Base-by-base conservation (phyloP, 2,888 invertebrate species). In the Ferrisia virgata region DNA sequence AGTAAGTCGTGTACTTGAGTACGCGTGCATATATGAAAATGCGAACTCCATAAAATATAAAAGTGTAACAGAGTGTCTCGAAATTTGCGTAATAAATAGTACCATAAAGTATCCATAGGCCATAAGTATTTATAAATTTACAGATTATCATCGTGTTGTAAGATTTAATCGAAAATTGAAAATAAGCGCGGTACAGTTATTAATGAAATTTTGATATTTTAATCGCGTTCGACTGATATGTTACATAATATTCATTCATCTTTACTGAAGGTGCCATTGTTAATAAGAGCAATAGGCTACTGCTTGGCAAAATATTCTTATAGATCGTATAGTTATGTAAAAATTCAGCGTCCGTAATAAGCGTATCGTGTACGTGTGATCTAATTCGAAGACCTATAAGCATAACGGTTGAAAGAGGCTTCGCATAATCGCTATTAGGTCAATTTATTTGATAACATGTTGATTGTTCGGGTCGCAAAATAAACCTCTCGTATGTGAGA, bases 161-260 rank as follows among this genome's bases (percentile, higher is more conserved):
- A 64, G 58, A 28, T 28, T 64, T 28, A 64, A 28, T 18, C 28
- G 64, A 72, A 33, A 72, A 31, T 22, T 28, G 72, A 72, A 72
- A 72, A 64, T 64, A 25, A 64, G 33, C 72, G 72, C 28, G n/a
- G n/a, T 11, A 11, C 11, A 8, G 15, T 72, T 25, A 72, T 72
- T 33, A 33, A 72, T 72, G 72, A 72, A 72, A 72, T 72, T 72
- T 72, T 72, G 15, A 72, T 72, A 72, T 72, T 72, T 72, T 72
- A 72, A 72, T 33, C 72, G 72, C 36, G 72, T 72, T 72, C 33
- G 28, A 5, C 33, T 28, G 72, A 72, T 33, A 28, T 33, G 33
- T 72, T 72, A 72, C 36, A n/a, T 72, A 72, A 72, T 72, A 72
- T 72, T 72, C 72, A 72, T 72, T 72, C 72, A 72, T 72, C 72